Conservation (phyloP, 1,140 invertebrate genomes). For the Agraylea sexmaculata region DNA sequence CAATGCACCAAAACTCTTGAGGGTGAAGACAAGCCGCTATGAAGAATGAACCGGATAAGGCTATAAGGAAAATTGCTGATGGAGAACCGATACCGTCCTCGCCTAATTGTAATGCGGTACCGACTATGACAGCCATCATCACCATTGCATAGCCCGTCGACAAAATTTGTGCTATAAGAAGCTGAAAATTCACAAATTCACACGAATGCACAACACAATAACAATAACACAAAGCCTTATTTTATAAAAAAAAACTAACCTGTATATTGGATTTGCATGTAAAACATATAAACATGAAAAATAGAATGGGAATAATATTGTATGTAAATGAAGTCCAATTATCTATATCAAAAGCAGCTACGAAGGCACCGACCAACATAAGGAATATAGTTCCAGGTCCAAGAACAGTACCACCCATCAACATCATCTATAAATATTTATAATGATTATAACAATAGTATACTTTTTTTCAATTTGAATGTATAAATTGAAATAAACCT, state of each 20-base stretch:
- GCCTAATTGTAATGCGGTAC: constrained; percentile 90
- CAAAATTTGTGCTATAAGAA: constrained; percentile 87
- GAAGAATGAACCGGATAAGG: constrained; percentile 84
- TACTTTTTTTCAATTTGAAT: no score
- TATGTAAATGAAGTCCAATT: constrained; percentile 85
- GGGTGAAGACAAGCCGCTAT: constrained; percentile 96
- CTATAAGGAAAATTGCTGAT: constrained; percentile 94
- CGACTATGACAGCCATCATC: constrained; percentile 99
- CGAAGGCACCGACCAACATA: constrained; percentile 94
- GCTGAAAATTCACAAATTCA: constrained; percentile 44
- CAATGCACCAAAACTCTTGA: constrained; percentile 96
- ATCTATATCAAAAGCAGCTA: constrained; percentile 79
- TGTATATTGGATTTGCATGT: constrained; percentile 83
- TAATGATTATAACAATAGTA: no score
- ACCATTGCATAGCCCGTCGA: constrained; percentile 92
- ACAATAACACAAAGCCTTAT: no score
- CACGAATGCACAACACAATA: no score
- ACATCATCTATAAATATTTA: constrained; percentile 56
- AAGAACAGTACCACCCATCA: constrained; percentile 83
- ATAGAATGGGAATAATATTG: constrained; percentile 72
- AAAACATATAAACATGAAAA: constrained; percentile 90
- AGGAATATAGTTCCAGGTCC: constrained; percentile 90
- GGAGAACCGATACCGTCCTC: constrained; percentile 91
- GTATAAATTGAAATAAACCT: constrained; percentile 37
- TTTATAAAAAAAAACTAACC: no score